These are phyloP conservation scores for Lagodon rhomboides DNA, from an alignment of 2,797 vertebrate genomes.

Conservation along the genomic window DNA sequence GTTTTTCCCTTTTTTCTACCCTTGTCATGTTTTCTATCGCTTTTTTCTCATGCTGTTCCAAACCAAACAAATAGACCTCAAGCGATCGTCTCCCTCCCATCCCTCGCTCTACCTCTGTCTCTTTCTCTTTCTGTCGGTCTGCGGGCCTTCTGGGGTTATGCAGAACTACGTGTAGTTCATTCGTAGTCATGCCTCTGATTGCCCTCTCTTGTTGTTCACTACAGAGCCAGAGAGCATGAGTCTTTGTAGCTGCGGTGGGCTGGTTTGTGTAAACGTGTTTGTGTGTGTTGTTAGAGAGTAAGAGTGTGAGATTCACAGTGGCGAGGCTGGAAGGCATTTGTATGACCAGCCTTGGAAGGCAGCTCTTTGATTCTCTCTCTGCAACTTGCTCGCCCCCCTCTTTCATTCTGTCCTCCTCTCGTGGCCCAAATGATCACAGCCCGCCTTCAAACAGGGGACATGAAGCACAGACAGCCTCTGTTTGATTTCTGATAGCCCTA, in stretches of 20 bases:
- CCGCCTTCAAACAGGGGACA: conserved; percentile 73
- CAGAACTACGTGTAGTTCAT: conserved; percentile 51
- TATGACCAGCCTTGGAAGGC: conserved; percentile 71
- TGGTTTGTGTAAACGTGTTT: conserved; percentile 48
- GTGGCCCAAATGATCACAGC: conserved; percentile 80
- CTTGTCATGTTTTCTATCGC: conserved; percentile 15
- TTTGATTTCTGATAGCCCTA: conserved; percentile 71
- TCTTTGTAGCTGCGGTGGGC: conserved; percentile 60
- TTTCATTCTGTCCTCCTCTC: conserved; percentile 71
- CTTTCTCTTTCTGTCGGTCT: conserved; percentile 54
- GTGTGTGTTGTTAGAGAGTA: conserved; percentile 43
- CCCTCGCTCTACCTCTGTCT: conserved; percentile 30
- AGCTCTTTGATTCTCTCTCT: conserved; percentile 77
- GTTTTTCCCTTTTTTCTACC: not conserved
- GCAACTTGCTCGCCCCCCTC: conserved; percentile 58
- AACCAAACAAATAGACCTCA: conserved; percentile 44
- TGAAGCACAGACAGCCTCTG: conserved; percentile 74
- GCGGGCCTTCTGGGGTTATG: conserved; percentile 61
- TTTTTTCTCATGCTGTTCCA: conserved; percentile 50
- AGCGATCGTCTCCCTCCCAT: conserved; percentile 16
- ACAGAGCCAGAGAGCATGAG: conserved; percentile 46
- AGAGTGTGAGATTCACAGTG: conserved; percentile 52
- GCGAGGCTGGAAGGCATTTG: conserved; percentile 66
- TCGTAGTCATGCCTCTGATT: conserved; percentile 57
- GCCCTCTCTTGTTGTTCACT: conserved; percentile 62